Evolutionary conservation across 2,113 vertebrate genomes (phyloP).

Genomic region (Mustela nigripes): DNA sequence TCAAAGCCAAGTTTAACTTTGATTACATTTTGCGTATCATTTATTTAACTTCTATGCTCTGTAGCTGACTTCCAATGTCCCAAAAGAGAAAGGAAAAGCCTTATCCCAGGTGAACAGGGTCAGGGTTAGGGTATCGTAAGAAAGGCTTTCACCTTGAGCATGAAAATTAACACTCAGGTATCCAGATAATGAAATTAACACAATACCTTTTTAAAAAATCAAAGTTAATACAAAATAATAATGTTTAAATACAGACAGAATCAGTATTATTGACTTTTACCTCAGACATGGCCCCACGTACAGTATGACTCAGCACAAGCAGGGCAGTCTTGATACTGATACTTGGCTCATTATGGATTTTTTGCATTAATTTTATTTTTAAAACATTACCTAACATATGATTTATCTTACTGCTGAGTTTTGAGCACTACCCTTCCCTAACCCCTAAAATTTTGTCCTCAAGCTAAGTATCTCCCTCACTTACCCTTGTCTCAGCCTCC

Average conservation of each 20-base stretch:
- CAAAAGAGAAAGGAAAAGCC: background rate
- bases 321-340: background rate
- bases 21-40: slow-evolving; percentile 1
- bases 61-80: background rate
- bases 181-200: background rate
- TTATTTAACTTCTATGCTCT: background rate
- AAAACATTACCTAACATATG: background rate
- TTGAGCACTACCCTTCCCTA: background rate
- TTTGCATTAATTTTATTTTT: background rate
- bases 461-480: background rate
- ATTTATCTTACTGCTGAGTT: background rate
- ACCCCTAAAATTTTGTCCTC: background rate
- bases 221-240: slow-evolving; percentile 23
- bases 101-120: background rate
- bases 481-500: background rate
- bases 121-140: background rate
- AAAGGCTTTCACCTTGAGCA: background rate
- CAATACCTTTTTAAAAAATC: background rate
- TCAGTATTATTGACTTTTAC: background rate
- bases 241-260: background rate
- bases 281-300: background rate
- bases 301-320: background rate
- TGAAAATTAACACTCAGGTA: slow-evolving; percentile 8
- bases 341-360: background rate
- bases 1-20: slow-evolving; percentile 40